Conservation (phyloP, 2,797 vertebrate species). For the Columba guinea region DNA sequence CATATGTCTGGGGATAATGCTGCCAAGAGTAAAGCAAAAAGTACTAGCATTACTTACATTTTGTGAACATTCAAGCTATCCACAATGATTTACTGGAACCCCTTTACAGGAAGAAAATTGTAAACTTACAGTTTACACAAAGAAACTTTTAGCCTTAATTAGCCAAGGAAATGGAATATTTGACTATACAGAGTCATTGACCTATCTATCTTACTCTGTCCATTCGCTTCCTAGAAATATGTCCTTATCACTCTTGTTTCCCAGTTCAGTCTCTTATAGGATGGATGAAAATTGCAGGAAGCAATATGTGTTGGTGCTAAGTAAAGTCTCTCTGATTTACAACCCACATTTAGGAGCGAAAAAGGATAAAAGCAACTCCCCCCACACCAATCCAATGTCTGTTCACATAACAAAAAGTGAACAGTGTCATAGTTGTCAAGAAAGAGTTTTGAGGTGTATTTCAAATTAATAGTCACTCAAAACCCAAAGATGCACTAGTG, state of each 20-base stretch:
- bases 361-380: conserved; percentile 22
- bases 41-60: not conserved
- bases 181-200: not conserved
- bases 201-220: not conserved
- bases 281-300: conserved; percentile 37
- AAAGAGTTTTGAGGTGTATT: conserved; percentile 18
- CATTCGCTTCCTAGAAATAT: not conserved
- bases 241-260: conserved; percentile 16
- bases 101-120: not conserved
- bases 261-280: not conserved
- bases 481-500: not conserved
- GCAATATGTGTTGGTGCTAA: not conserved
- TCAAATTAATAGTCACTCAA: conserved; percentile 1
- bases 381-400: not conserved
- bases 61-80: not conserved
- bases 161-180: not conserved
- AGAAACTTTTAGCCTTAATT: conserved; percentile 13
- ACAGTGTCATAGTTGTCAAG: not conserved
- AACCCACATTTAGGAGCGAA: not conserved
- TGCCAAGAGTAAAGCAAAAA: conserved; percentile 22
- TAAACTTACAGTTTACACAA: not conserved
- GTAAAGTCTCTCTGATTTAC: conserved; percentile 49
- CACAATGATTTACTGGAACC: conserved; percentile 29
- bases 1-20: conserved; percentile 26
- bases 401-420: not conserved